These are phyloP conservation scores for Enteromius anoplus DNA, from an alignment of 2,797 vertebrate genomes.

Conservation along the genomic window DNA sequence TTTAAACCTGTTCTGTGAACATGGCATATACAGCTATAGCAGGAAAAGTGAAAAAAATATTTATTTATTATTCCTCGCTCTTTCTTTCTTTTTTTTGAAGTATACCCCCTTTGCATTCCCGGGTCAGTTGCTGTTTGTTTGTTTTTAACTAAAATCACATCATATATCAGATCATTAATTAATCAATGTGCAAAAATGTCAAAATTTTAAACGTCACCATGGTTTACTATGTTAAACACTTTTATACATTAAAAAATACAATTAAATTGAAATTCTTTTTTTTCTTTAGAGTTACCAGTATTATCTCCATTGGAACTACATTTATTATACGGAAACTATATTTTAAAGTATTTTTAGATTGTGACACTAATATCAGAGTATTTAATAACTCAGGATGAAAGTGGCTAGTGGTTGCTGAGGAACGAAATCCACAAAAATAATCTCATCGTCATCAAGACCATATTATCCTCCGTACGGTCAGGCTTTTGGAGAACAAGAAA, in stretches of 20 bases:
- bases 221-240: too few relatives aligned
- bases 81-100: neutral
- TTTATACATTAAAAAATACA: too few relatives aligned
- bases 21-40: neutral
- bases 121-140: too few relatives aligned
- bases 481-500: too few relatives aligned
- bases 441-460: neutral
- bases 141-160: too few relatives aligned
- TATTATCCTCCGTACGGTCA: too few relatives aligned
- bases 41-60: too few relatives aligned
- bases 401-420: neutral
- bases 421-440: neutral
- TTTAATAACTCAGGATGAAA: neutral
- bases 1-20: neutral
- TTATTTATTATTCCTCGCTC: too few relatives aligned
- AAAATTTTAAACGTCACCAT: too few relatives aligned
- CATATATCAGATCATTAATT: neutral
- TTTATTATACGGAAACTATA: neutral
- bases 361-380: neutral
- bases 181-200: neutral
- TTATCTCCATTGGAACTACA: neutral
- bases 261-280: too few relatives aligned
- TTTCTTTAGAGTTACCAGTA: neutral
- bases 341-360: neutral
- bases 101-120: neutral